A percentile compares a stretch with the other conserved stretches of the same genome.
These are phyloP conservation scores for Falco novaeseelandiae DNA, from an alignment of 2,797 vertebrate genomes.

Conservation along the genomic window DNA sequence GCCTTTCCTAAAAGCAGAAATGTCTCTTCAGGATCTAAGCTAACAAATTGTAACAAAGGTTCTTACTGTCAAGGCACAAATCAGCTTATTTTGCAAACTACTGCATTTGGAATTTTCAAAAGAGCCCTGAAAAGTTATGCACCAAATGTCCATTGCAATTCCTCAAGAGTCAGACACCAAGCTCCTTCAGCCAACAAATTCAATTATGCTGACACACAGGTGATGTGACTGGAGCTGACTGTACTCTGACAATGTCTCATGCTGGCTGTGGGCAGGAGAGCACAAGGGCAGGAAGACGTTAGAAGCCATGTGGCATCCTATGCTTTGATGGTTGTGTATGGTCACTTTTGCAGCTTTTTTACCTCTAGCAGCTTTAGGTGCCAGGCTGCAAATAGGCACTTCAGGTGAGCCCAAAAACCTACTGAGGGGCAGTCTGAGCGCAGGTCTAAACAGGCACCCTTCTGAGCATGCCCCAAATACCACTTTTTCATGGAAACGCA, in stretches of 20 bases:
- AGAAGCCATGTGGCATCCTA: background rate
- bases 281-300: background rate
- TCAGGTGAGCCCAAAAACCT: background rate
- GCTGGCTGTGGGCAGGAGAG: background rate
- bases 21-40: background rate
- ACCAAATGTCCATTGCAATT: background rate
- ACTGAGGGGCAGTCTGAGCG: background rate
- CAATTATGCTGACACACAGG: background rate
- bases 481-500: background rate
- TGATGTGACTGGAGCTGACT: conserved; percentile 1
- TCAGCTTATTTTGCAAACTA: background rate
- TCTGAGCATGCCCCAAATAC: background rate
- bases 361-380: background rate
- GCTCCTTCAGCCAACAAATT: conserved; percentile 1
- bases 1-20: background rate
- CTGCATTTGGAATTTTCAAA: background rate
- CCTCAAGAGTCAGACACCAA: background rate
- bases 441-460: background rate
- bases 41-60: background rate
- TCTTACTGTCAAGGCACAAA: background rate
- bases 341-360: background rate
- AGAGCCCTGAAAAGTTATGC: background rate
- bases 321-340: background rate
- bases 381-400: background rate
- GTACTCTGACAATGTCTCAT: background rate